These are phyloP conservation scores for Trissolcus japonicus DNA, from an alignment of 2,888 invertebrate genomes.

Conservation along the genomic window DNA sequence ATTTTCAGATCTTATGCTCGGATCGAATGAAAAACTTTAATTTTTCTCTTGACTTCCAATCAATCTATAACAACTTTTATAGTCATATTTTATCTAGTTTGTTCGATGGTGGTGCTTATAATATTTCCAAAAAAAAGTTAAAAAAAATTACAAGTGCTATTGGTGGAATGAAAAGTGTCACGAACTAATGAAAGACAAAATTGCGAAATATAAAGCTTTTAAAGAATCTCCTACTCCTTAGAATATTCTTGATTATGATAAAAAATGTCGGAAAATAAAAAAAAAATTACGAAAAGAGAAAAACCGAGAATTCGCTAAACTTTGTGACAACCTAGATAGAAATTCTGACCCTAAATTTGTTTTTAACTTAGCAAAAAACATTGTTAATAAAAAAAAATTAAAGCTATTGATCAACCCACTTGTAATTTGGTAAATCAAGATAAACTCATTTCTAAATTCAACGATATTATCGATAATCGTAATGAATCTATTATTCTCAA, in stretches of 20 bases:
- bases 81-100: too few species aligned
- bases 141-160: background rate
- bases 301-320: background rate
- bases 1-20: too few species aligned
- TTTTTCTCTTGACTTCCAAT: too few species aligned
- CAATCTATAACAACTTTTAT: too few species aligned
- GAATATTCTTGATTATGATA: background rate
- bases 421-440: background rate
- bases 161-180: background rate
- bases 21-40: too few species aligned
- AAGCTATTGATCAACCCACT: background rate
- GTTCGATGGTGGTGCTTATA: too few species aligned
- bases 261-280: background rate
- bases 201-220: background rate
- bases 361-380: background rate
- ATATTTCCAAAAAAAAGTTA: background rate
- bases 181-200: background rate
- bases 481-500: too few species aligned
- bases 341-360: background rate
- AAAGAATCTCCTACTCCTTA: background rate
- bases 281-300: background rate
- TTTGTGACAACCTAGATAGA: background rate
- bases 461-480: background rate
- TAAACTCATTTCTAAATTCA: background rate
- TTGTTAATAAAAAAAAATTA: background rate